A percentile compares a stretch with the other conserved stretches of the same genome.
Conservation (phyloP, 2,113 vertebrate genomes). For the Misgurnus mizolepis region DNA sequence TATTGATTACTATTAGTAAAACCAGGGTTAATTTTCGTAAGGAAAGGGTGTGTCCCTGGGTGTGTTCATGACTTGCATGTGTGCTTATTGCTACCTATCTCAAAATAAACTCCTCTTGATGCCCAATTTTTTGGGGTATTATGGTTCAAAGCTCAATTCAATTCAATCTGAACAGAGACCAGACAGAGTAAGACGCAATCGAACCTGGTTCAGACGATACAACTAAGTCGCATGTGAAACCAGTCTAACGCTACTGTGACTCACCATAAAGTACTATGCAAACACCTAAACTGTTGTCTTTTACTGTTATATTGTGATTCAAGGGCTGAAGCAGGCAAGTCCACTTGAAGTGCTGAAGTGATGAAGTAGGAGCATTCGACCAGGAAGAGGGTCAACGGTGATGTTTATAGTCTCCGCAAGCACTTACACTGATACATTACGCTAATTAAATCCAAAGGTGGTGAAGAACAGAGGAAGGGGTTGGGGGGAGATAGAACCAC, state of each 20-base stretch:
- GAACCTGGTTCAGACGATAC: no score
- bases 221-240: no score
- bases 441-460: slow-evolving; percentile 77
- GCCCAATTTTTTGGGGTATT: no score
- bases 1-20: no score
- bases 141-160: no score
- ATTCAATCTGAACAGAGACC: no score
- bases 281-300: neutral
- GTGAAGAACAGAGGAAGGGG: slow-evolving; percentile 65
- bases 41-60: no score
- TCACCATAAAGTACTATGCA: neutral
- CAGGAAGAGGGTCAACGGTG: slow-evolving; percentile 56
- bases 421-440: slow-evolving; percentile 77
- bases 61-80: no score
- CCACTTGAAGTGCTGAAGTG: slow-evolving; percentile 1
- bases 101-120: no score
- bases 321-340: slow-evolving; percentile 5
- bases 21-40: no score
- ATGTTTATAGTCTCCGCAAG: slow-evolving; percentile 65
- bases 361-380: slow-evolving; percentile 18
- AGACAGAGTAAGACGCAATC: no score
- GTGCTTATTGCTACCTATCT: no score
- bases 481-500: slow-evolving; percentile 56
- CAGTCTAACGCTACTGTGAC: neutral
- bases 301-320: neutral